Evolutionary conservation across 2,888 invertebrate genomes (phyloP).

Genomic region (Alentia gelatinosa): DNA sequence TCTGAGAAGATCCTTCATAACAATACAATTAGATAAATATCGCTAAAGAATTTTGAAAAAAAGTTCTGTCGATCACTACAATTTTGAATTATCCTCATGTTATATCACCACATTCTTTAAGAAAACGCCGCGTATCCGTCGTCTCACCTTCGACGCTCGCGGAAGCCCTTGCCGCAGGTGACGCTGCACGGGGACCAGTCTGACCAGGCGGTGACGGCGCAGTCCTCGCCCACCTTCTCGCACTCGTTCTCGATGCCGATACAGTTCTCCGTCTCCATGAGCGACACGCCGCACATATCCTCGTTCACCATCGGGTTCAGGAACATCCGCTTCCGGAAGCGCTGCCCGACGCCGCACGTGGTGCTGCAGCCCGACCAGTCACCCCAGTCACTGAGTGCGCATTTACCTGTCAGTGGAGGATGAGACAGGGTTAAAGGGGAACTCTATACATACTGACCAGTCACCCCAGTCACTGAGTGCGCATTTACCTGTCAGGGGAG

Average conservation of each 20-base stretch:
- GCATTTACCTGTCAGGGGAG: slow-evolving; percentile 82
- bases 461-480: slow-evolving; percentile 81
- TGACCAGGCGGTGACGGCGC: slow-evolving; percentile 83
- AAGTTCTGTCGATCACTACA: too few relatives aligned
- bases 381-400: slow-evolving; percentile 82
- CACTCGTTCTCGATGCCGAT: slow-evolving; percentile 69
- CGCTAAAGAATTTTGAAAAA: too few relatives aligned
- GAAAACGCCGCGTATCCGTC: too few relatives aligned
- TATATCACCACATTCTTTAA: too few relatives aligned
- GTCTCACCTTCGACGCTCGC: slow-evolving; percentile 83
- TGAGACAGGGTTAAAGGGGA: too few relatives aligned
- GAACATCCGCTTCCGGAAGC: slow-evolving; percentile 83
- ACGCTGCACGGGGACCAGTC: slow-evolving; percentile 82
- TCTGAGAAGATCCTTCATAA: too few relatives aligned
- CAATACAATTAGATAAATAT: too few relatives aligned
- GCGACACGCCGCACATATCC: slow-evolving; percentile 71
- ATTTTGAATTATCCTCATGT: too few relatives aligned
- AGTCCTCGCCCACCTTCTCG: slow-evolving; percentile 76
- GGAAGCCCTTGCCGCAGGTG: slow-evolving; percentile 84
- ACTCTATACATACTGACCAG: slow-evolving; percentile 82
- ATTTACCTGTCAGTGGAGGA: slow-evolving; percentile 80
- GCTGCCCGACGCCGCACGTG: slow-evolving; percentile 84
- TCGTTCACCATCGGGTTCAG: slow-evolving; percentile 71
- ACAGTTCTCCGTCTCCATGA: slow-evolving; percentile 76
- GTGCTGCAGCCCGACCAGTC: slow-evolving; percentile 82